Evolutionary conservation across 1,140 invertebrate genomes (phyloP).

Genomic region (Caenorhabditis remanei): DNA sequence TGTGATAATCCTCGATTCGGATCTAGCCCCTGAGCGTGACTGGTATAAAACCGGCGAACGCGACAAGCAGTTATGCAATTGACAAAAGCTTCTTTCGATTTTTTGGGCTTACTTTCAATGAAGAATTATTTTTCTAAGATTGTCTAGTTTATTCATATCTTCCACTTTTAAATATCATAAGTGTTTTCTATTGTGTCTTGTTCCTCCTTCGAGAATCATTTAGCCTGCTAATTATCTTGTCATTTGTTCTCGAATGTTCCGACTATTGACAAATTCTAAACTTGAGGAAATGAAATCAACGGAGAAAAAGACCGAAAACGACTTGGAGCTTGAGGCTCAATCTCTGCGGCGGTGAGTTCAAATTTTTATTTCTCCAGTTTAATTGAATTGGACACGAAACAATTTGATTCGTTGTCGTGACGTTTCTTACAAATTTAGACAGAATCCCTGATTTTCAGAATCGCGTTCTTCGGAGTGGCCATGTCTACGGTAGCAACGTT

Average conservation of each 20-base stretch:
- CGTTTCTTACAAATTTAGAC: neutral
- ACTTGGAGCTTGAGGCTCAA: constrained; percentile 45
- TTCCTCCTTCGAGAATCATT: neutral
- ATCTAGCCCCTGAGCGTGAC: constrained; percentile 10
- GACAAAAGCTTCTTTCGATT: neutral
- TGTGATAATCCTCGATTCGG: constrained; percentile 25
- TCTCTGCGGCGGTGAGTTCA: neutral
- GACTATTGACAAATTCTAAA: neutral
- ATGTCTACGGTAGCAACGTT: constrained; percentile 21
- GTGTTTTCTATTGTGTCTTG: constrained; percentile 12
- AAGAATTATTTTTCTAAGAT: neutral
- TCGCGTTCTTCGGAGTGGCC: constrained; percentile 36
- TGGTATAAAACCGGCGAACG: constrained; percentile 50
- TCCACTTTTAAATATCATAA: neutral
- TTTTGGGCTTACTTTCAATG: constrained; percentile 44
- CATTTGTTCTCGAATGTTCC: neutral
- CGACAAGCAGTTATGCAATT: constrained; percentile 35
- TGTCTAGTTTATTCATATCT: neutral
- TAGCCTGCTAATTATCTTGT: neutral
- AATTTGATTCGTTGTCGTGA: too few relatives aligned
- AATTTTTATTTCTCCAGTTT: neutral
- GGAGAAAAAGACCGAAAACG: constrained; percentile 18
- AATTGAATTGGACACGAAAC: too few relatives aligned
- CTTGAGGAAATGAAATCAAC: constrained; percentile 37
- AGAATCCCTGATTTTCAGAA: neutral